Base-by-base conservation (phyloP, 92 coral and sea anemone species). In the Parazoanthus swiftii region DNA sequence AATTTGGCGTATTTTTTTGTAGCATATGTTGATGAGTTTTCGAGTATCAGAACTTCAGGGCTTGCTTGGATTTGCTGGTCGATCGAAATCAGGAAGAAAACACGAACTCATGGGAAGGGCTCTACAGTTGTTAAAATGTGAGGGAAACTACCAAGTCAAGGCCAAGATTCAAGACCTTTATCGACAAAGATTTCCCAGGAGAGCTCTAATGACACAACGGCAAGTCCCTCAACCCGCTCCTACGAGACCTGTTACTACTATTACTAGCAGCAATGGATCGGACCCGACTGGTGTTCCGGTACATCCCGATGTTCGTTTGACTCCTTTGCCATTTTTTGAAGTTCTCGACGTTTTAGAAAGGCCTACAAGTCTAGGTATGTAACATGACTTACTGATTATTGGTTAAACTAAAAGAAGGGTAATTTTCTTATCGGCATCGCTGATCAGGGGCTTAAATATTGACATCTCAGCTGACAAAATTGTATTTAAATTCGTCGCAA, bases 1-100 rank as follows among this genome's bases (percentile, higher is more conserved):
- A n/a, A 18, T 6, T 44, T 84, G 56, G 38, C 54, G 36, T 44
- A 48, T 84, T 76, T 44, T n/a, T 38, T 93, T 89, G 18, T 86
- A 97, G 99, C 99, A 97, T 80, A 97, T 97, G 99, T 85, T 97
- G 89, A 94, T 95, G 97, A 91, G 97, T 85, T 97, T 97, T 92
- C 97, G 99, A 29, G 99, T 97, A 77, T 94, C 99, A 25, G 99
- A 97, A 86, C 96, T 97, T 59, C 99, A 97, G 85, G 92, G 92
- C 72, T 86, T 97, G 43, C 89, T 97, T 38, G 99, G 98, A 85
- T 97, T 91, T 90, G 99, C 98, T 81, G 98, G 96, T 70, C 98
- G 99, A 43, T 97, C 99, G 4, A 97, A 95, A 79, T 92, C 99
- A 76, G 99, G 99, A 59, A 91, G 99, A 92, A 97, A 97, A 86